Evolutionary conservation across 2,797 vertebrate genomes (phyloP), one percentile per base, ranked within the genome.

Genomic region (Anomalospiza imberbis): DNA sequence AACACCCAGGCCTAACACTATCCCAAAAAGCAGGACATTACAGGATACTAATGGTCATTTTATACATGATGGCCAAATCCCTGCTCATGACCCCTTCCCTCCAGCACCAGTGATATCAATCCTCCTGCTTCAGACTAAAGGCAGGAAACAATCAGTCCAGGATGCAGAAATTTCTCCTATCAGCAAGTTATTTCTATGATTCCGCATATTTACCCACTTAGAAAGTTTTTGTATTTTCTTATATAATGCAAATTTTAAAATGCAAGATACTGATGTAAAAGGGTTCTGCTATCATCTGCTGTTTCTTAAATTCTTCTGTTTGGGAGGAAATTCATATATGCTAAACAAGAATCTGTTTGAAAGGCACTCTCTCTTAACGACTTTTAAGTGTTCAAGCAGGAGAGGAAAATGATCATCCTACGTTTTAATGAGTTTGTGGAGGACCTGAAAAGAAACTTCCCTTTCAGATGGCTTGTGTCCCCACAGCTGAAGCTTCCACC

Each of bases 321-420:
- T 62, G 44, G 17, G n/a, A 90, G 67, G 74, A 95, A 94, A 91
- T 93, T 96, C 94, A 85, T 90, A 71, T 67, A 94, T 91, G 86
- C 91, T 95, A 94, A 93, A 73, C 65, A 60, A 86, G 77, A 94
- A 65, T 13, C 61, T 91, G 47, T 85, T 80, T 93, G 57, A 90
- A 95, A 96, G 89, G 80, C 93, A 45, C 36, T 77, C 47, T 93
- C 54, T 93, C 77, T 82, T 92, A 94, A 95, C 88, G 48, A 74
- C 66, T 93, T 93, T n/a, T 68, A 90, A 94, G 83, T 54, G 61
- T 63, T 96, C 93, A 93, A 80, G 90, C 29, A 67, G 87, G 70
- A 77, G 32, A 95, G 65, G 75, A 89, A 80, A 91, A 89, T 29
- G 7, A 78, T 83, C 58, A 81, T 88, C 75, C 76, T 75, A 40